Percentiles rank a stretch among this genome's conserved stretches.
Evolutionary conservation across 1,140 invertebrate species (phyloP).

Genomic region (Pseudomyrmex flavicornis): DNA sequence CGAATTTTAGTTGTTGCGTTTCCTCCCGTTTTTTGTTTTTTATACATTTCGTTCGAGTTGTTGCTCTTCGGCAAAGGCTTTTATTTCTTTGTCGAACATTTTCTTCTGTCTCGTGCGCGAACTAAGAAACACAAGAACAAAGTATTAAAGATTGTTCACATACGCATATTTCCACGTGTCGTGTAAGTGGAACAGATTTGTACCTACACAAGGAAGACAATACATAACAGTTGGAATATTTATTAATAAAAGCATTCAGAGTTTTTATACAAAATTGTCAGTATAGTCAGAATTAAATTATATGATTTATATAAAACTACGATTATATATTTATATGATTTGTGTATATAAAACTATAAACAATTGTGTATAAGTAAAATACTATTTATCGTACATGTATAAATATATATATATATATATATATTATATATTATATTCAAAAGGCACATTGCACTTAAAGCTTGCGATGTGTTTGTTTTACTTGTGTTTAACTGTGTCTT

Average conservation of each 20-base stretch:
- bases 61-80: no score
- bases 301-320: no score
- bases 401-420: conserved; percentile 3
- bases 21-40: not conserved
- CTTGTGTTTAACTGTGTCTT: not conserved
- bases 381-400: not conserved
- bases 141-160: no score
- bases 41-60: no score
- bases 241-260: conserved; percentile 7
- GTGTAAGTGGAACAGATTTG: no score
- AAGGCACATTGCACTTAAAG: conserved; percentile 29
- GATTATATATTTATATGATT: no score
- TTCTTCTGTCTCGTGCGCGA: no score
- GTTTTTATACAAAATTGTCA: not conserved
- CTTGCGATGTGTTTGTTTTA: not conserved
- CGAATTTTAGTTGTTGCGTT: not conserved
- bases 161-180: no score
- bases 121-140: no score
- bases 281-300: no score
- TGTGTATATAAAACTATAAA: not conserved
- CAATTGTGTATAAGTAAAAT: not conserved
- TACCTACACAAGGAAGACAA: not conserved
- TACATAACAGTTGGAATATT: not conserved
- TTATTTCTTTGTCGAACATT: no score
- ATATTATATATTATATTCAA: not conserved